Base-by-base conservation (phyloP, 2,797 vertebrate species). In the Coregonus ussuriensis region DNA sequence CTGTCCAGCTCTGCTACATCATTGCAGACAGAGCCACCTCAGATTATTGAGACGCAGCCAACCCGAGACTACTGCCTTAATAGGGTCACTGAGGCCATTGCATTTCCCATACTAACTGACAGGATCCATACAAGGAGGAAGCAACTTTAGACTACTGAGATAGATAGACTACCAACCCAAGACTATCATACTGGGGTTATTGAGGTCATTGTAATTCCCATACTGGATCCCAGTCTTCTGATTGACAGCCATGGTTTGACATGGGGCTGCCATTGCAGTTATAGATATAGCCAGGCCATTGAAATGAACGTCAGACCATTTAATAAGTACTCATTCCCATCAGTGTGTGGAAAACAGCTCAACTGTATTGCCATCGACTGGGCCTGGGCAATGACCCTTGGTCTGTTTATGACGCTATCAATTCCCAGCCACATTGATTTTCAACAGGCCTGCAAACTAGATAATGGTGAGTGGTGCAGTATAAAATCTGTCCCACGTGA, bases 391-490 rank as follows among this genome's bases (percentile, higher is more conserved):
- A 84, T 91, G 85, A 86, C 81, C 85, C 86, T 18, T 31, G 72
- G 81, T 82, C 85, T 79, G 80, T 86, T 85, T 82, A 86, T 82
- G 84, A 86, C 81, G 84, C 82, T 81, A 89, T 86, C 81, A 89
- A 88, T 90, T 91, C 83, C 79, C 83, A 76, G 73, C 78, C 74
- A 29, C 81, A 91, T 89, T 84, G 89, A 90, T 89, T 89, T 89
- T 83, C 77, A 83, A 77, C 83, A 86, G 70, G 56, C 73, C 72
- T 76, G 78, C 85, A 83, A 82, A 83, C 79, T 41, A 71, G 35
- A 70, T 35, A 25, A 16, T 4, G 52, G 56, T 53, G 29, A 52
- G 66, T 52, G 69, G 13, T 72, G 71, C 33, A 66, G 11, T 73
- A 59, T 75, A 63, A 75, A 65, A 80, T 82, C 59, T 75, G 80